Base-by-base conservation (phyloP, 2,888 invertebrate species). In the Baccha elongata region DNA sequence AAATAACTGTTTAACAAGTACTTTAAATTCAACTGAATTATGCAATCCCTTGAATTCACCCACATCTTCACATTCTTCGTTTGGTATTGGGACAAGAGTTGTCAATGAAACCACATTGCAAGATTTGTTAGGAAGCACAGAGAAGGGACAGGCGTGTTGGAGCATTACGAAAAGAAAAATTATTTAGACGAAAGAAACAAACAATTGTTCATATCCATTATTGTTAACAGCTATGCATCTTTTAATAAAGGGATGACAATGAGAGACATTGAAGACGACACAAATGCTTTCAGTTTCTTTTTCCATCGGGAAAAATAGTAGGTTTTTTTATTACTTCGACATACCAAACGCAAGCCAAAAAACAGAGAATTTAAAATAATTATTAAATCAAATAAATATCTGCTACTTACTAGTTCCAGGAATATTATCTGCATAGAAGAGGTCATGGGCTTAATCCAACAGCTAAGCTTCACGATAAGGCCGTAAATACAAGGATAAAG, bases 381-480 rank as follows among this genome's bases (percentile, higher is more conserved):
- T 7, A 32, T 32, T 7, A 1, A 8, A 32, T 32, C 8, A 1
- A 32, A 3, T 23, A 3, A 3, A 7, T 32, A 6, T 6, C 3
- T 26, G 26, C 8, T 32, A 8, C 3, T 32, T 8, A 7, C 8
- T 32, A 6, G 4, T 32, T 32, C 8, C 8, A 32, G 29, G 7
- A 8, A 32, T 32, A 32, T 32, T 32, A 8, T 8, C 8, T 32
- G 29, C 5, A 32, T 32, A 75, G 71, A 37, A 44, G 81, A 44
- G 69, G 74, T 26, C 58, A 11, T 21, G 58, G 64, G 15, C 46
- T 50, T 6, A 68, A 80, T 55, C 73, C 68, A 32, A 64, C 44
- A 35, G 74, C 65, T 2, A 81, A 78, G 42, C 64, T 78, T 1
- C 71, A 78, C 19, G 75, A 75, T 21, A 75, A 68, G 50, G 75